Evolutionary conservation across 2,113 vertebrate species (phyloP).

Genomic region (Hyperopisus bebe): DNA sequence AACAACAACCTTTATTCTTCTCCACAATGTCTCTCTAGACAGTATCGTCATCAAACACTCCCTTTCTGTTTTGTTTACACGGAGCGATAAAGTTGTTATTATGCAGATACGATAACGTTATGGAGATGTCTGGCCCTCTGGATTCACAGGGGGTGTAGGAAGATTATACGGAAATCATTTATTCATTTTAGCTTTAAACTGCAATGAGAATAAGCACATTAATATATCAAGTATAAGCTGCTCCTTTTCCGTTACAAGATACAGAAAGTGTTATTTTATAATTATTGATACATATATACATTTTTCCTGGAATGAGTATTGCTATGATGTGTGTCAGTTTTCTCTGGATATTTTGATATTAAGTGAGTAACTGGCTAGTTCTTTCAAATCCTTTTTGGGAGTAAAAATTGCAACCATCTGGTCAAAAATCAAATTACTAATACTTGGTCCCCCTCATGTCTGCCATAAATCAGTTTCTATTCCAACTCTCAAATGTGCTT

Average conservation of each 20-base stretch:
- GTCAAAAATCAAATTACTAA: constrained; percentile 14
- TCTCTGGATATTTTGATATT: constrained; percentile 7
- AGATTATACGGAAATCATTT: neutral
- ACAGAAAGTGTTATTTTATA: neutral
- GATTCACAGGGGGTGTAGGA: neutral
- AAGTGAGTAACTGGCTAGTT: constrained; percentile 10
- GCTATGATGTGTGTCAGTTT: constrained; percentile 7
- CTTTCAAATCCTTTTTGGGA: constrained; percentile 7
- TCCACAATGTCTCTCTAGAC: constrained; percentile 1
- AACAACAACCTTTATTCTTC: neutral
- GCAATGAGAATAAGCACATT: neutral
- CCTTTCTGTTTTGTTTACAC: neutral
- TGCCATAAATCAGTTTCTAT: neutral
- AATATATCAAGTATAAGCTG: neutral
- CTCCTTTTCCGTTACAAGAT: neutral
- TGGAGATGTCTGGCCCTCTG: neutral
- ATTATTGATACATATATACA: neutral
- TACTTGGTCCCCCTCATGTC: constrained; percentile 1
- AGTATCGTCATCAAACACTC: neutral
- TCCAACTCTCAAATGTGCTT: neutral
- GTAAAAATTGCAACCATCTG: constrained; percentile 21
- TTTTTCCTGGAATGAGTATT: neutral
- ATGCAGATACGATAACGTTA: neutral
- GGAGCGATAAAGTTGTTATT: neutral
- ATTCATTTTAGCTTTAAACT: neutral